Evolutionary conservation across 2,113 vertebrate species (phyloP).

Genomic region (Actinemys pallida): DNA sequence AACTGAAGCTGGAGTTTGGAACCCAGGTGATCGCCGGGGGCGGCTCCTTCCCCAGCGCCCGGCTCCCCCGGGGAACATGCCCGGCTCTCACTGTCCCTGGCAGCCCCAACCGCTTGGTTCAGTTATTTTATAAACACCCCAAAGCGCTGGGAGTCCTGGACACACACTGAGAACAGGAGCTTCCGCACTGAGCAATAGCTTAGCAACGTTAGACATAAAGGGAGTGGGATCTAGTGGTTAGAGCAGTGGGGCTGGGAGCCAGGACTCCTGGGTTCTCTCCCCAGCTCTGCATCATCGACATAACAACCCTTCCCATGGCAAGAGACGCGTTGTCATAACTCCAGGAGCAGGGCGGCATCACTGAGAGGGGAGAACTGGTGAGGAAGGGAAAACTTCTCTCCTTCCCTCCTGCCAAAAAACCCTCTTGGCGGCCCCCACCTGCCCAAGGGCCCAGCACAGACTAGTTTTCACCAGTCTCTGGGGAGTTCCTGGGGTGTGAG

Average conservation of each 20-base stretch:
- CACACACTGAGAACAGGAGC: neutral
- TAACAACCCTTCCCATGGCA: neutral
- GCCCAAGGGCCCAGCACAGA: too few relatives aligned
- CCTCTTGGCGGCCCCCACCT: too few relatives aligned
- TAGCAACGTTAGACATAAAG: neutral
- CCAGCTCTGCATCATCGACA: neutral
- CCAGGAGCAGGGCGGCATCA: neutral
- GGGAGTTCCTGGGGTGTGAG: too few relatives aligned
- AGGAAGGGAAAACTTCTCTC: neutral
- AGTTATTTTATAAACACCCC: neutral
- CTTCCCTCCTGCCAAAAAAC: too few relatives aligned
- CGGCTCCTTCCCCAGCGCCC: too few relatives aligned
- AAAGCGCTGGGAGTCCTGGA: neutral
- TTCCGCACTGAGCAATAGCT: neutral
- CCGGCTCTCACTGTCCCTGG: neutral
- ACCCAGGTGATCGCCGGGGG: too few relatives aligned
- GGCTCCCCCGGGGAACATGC: too few relatives aligned
- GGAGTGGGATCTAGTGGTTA: neutral
- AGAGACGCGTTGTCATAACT: neutral
- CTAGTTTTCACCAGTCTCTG: too few relatives aligned
- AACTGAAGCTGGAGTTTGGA: too few relatives aligned
- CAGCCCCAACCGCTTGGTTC: neutral
- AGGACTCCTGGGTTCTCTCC: neutral
- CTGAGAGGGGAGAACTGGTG: rapidly evolving
- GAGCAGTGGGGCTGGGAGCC: neutral